A percentile compares a stretch with the other conserved stretches of the same genome.
phyloP scores from a whole-genome alignment of 2,888 invertebrate species.

The Dichetophora obliterata region DNA sequence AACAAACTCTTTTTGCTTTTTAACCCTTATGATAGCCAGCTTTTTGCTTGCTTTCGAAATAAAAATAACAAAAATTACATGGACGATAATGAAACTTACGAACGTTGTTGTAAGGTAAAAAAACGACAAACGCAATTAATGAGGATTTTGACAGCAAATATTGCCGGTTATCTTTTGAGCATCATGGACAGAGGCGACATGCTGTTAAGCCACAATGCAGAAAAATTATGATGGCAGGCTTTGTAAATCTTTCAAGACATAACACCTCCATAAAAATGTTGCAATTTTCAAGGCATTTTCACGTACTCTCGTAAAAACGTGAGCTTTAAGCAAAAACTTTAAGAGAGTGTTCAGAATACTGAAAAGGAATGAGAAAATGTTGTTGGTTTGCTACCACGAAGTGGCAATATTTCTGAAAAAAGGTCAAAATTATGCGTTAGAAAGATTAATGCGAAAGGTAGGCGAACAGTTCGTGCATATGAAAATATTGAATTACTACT shows the following conservation, averaged over 20 bases:
- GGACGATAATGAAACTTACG: conserved; percentile 13
- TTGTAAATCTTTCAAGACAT: conserved; percentile 45
- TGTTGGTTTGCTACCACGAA: no score
- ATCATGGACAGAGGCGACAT: conserved; percentile 59
- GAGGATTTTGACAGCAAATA: conserved; percentile 52
- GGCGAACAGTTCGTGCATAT: no score
- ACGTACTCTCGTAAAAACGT: conserved; percentile 58
- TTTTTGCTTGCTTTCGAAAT: not conserved
- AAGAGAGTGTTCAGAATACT: no score
- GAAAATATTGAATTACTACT: no score
- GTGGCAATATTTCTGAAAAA: no score
- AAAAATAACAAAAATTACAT: not conserved
- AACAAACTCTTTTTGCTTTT: not conserved
- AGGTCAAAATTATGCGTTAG: no score
- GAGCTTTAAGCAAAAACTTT: conserved; percentile 37
- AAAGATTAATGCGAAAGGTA: no score
- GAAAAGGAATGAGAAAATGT: no score
- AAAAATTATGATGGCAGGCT: conserved; percentile 54
- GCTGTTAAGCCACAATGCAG: conserved; percentile 52
- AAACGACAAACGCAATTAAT: conserved; percentile 55
- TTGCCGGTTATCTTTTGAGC: conserved; percentile 58
- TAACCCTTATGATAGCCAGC: not conserved
- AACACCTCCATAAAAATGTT: conserved; percentile 59
- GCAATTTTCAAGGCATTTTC: conserved; percentile 56
- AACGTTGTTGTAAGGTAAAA: not conserved